Base-by-base conservation (phyloP, 1,140 invertebrate species). In the Berghia stephanieae region DNA sequence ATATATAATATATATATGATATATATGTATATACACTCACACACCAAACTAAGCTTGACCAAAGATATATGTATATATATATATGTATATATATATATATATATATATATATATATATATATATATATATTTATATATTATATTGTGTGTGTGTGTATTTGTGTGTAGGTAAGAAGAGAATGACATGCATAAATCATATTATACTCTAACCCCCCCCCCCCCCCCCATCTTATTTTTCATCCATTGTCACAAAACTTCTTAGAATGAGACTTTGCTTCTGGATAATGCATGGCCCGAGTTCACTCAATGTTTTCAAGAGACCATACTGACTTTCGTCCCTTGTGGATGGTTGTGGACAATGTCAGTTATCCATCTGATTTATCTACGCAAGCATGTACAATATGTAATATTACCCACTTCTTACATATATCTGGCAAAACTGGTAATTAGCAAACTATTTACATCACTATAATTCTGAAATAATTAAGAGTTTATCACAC, bases 331-430 rank as follows among this genome's bases (percentile, higher is more conserved):
- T 36, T 76, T 46, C 42, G 24, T 68, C 63, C 74, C 74, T 18
- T 76, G 74, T 76, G 74, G 60, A 31, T 76, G 57, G 60, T 63
- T 76, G 49, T 76, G 74, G 74, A 0, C 68, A 2, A 67, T 63
- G 27, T 40, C 60, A 5, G 31, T 24, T 10, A 49, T 76, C 42
- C 63, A 67, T 43, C 38, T 76, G 5, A 27, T 44, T 6, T 76
- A 76, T 27, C 43, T 76, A 4, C 44, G 68, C 21, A 34, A 68
- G 46, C 74, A 76, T 44, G 36, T 27, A 10, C 49, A 68, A 36
- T 76, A 46, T 44, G 36, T 76, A 10, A n/a, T 44, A 6, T 63
- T 76, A 6, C 38, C 60, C 42, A 27, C 16, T n/a, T 67, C 57
- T 42, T 76, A 63, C 60, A 13, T 43, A 6, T 38, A 4, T 21